phyloP scores from a whole-genome alignment of 2,888 invertebrate genomes.

The Rhingia campestris region DNA sequence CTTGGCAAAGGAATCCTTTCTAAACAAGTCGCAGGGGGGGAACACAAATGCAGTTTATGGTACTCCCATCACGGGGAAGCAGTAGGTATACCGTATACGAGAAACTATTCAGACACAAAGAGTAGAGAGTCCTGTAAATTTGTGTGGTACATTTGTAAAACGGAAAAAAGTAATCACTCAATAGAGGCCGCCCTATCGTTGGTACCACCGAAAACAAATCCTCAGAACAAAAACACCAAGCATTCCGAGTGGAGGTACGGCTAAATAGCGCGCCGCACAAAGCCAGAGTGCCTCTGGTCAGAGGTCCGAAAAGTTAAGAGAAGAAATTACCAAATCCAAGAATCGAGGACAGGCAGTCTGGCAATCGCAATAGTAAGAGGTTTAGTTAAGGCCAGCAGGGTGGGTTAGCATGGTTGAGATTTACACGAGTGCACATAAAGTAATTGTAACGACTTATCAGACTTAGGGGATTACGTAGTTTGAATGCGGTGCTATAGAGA shows the following conservation, averaged over 20 bases:
- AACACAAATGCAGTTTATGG: constrained; percentile 47
- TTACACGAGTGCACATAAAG: constrained; percentile 47
- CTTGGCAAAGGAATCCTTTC: constrained; percentile 18
- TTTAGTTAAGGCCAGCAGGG: neutral
- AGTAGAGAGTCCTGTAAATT: constrained; percentile 63
- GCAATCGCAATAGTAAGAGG: constrained; percentile 33
- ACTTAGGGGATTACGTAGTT: constrained; percentile 44
- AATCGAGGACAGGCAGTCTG: neutral
- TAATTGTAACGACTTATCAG: constrained; percentile 59
- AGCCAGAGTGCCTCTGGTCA: constrained; percentile 42
- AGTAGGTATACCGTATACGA: constrained; percentile 7
- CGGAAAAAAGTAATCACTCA: constrained; percentile 61
- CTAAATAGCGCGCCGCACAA: constrained; percentile 18
- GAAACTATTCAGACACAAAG: constrained; percentile 65
- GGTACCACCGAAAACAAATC: constrained; percentile 33
- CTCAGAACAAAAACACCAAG: constrained; percentile 29
- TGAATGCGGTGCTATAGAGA: constrained; percentile 6
- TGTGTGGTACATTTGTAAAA: constrained; percentile 48
- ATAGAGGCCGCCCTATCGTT: constrained; percentile 41
- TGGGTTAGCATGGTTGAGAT: constrained; percentile 10
- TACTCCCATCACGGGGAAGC: constrained; percentile 12
- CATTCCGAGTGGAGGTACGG: constrained; percentile 25
- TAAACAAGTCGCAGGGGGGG: neutral
- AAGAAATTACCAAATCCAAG: neutral
- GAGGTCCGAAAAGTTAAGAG: constrained; percentile 13